Evolutionary conservation across 2,888 invertebrate species (phyloP), one percentile per base, ranked within the genome.

Genomic region (Axea sp.): DNA sequence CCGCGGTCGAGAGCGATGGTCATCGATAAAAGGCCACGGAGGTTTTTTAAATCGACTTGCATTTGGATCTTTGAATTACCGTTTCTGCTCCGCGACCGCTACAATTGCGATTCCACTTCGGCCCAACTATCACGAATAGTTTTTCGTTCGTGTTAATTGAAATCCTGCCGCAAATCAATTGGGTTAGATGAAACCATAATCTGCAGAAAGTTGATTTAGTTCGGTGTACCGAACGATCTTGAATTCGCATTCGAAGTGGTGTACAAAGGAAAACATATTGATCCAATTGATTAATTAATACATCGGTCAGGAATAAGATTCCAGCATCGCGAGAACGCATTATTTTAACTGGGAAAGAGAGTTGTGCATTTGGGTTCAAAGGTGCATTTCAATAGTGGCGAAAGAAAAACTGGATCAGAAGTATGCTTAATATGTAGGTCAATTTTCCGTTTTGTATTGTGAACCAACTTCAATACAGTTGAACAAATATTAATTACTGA

Each of bases 21-120:
- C 76, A 55, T 49, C 75, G 73, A 77, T 78, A 75, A 80, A 79
- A 82, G 71, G 74, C 59, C 73, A 65, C 65, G 68, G 74, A 76
- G 76, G 75, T 81, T 81, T 80, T 80, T 76, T 77, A 79, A 81
- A 80, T 76, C 75, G 64, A 77, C 77, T 76, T 64, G 72, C 60
- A 79, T 79, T 78, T 76, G 73, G 74, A 74, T 73, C 65, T 79
- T 75, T 43, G 68, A 65, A 53, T 64, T 73, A 41, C 49, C 22
- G 39, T 30, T 26, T 15, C 37, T 41, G 57, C 24, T 33, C 6
- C 24, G 14, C 24, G 22, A 41, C 47, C 64, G 26, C 71, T 17
- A 57, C 59, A 59, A 45, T 45, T 45, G 59, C 59, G 17, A 45
- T 71, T 35, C 9, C 41, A 26, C 33, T 39, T 47, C 47, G 15